A percentile compares a stretch with the other conserved stretches of the same genome.
Conservation (phyloP, 1,140 invertebrate species). For the Rhopalosiphum padi region DNA sequence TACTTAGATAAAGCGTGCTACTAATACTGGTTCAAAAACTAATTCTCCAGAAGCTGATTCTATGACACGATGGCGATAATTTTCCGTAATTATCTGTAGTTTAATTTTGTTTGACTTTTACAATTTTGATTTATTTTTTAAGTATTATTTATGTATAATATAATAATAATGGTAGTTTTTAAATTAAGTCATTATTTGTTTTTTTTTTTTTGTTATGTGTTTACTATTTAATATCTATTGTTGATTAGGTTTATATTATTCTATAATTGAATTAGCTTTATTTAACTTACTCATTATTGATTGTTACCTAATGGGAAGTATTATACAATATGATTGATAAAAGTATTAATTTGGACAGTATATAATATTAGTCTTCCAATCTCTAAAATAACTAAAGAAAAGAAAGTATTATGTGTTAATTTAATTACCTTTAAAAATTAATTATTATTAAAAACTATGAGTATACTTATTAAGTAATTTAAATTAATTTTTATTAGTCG, state of each 20-base stretch:
- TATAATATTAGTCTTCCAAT: slow-evolving; percentile 22
- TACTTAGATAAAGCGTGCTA: slow-evolving; percentile 21
- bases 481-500: not conserved
- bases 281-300: not conserved
- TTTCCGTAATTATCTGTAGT: not conserved
- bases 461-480: not conserved
- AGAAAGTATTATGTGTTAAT: not conserved
- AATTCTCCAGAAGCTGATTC: slow-evolving; percentile 40
- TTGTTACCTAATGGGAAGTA: slow-evolving; percentile 11
- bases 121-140: not conserved
- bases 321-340: not conserved
- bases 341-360: not conserved
- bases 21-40: slow-evolving; percentile 25
- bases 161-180: not conserved
- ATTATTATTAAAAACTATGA: not conserved
- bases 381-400: not conserved
- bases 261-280: not conserved
- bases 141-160: not conserved
- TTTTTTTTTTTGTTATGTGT: slow-evolving; percentile 5
- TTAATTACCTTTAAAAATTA: not conserved
- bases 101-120: not conserved
- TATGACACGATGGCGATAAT: slow-evolving; percentile 31
- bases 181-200: not conserved
- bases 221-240: slow-evolving; percentile 15
- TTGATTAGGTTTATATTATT: slow-evolving; percentile 18